Percentiles rank a stretch among this genome's conserved stretches.
Evolutionary conservation across 2,113 vertebrate genomes (phyloP).

Genomic region (Nerophis lumbriciformis): DNA sequence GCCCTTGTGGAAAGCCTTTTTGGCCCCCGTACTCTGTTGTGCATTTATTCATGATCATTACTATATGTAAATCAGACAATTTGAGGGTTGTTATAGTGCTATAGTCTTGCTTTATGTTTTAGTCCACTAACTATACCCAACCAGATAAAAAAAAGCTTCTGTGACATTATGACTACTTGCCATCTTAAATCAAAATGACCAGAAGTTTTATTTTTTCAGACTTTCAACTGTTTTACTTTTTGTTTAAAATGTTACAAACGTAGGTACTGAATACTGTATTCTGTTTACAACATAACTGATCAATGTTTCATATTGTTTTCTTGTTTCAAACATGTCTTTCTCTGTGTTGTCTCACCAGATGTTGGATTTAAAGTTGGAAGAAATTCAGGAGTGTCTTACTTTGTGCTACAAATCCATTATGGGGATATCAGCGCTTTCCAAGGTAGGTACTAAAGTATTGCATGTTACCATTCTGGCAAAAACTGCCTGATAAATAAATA

Average conservation of each 20-base stretch:
- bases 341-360: conserved; percentile 64
- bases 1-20: too few relatives aligned
- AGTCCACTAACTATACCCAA: too few relatives aligned
- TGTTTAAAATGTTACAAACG: neutral
- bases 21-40: too few relatives aligned
- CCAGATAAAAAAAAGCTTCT: too few relatives aligned
- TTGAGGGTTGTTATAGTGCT: too few relatives aligned
- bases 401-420: conserved; percentile 96
- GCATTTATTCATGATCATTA: too few relatives aligned
- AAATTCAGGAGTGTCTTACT: conserved; percentile 79
- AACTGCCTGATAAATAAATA: neutral
- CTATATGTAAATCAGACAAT: too few relatives aligned
- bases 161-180: too few relatives aligned
- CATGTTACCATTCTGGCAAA: neutral
- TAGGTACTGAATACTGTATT: too few relatives aligned
- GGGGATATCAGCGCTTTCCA: conserved; percentile 84
- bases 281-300: neutral
- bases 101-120: too few relatives aligned
- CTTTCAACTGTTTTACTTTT: neutral
- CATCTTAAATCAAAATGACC: too few relatives aligned
- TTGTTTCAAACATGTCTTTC: neutral
- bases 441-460: conserved; percentile 68
- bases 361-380: conserved; percentile 95
- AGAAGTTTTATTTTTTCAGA: too few relatives aligned
- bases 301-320: neutral